Percentiles rank a stretch among this genome's conserved stretches.
phyloP scores from a whole-genome alignment of 2,113 vertebrate species.

The Engraulis encrasicolus region DNA sequence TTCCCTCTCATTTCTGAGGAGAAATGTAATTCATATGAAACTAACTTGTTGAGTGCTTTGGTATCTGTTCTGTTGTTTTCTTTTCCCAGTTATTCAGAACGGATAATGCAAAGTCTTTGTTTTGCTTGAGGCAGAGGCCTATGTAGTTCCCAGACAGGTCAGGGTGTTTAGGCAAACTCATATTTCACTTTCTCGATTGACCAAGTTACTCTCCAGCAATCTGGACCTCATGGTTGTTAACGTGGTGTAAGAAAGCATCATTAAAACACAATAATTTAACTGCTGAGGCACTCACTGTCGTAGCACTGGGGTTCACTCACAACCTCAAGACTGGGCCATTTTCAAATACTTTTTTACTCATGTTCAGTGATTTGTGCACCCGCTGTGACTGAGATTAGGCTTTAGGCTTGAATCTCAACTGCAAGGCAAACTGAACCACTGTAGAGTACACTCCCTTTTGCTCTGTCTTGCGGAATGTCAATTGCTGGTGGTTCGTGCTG shows the following conservation, averaged over 20 bases:
- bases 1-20: background rate
- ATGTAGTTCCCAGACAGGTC: too few species aligned
- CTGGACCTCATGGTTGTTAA: too few species aligned
- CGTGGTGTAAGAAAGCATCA: too few species aligned
- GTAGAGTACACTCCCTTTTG: background rate
- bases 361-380: background rate
- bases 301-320: background rate
- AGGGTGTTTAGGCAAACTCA: too few species aligned
- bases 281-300: background rate
- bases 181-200: too few species aligned
- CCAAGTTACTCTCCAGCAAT: too few species aligned
- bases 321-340: background rate
- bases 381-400: background rate
- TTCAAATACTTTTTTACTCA: background rate
- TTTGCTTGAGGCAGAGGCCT: too few species aligned
- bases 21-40: background rate
- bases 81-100: too few species aligned
- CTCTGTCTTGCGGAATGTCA: background rate
- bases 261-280: too few species aligned
- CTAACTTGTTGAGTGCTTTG: background rate
- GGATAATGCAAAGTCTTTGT: too few species aligned
- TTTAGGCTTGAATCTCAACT: background rate
- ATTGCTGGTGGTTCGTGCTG: slow-evolving; percentile 1
- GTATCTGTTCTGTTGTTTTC: background rate
- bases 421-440: background rate